Conservation (phyloP, 2,113 vertebrate species). For the Galemys pyrenaicus region DNA sequence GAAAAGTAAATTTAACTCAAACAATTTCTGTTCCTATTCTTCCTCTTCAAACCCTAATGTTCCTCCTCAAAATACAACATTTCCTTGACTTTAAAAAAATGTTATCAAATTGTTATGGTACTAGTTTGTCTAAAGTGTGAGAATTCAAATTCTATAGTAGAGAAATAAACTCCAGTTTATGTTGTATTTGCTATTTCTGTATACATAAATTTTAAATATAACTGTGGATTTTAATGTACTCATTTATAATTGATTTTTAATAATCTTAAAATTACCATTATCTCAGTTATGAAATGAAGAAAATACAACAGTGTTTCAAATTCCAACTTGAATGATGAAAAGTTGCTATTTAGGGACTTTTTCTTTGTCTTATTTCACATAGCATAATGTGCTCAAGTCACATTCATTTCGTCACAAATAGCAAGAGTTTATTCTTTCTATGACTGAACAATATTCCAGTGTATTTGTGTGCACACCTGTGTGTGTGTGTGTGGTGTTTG, state of each 20-base stretch:
- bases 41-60: neutral
- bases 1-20: neutral
- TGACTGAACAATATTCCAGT: neutral
- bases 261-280: neutral
- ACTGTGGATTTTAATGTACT: neutral
- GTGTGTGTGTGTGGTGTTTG: no score
- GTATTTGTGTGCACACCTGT: no score
- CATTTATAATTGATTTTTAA: neutral
- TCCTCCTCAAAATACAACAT: neutral
- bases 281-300: neutral
- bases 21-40: neutral
- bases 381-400: neutral
- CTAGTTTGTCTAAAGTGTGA: neutral
- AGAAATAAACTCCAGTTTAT: neutral
- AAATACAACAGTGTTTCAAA: neutral
- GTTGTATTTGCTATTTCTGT: neutral
- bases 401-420: neutral
- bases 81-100: neutral
- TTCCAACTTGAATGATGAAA: neutral
- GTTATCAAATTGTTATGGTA: neutral
- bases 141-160: neutral
- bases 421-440: neutral
- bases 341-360: neutral
- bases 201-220: neutral
- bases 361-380: neutral